Conservation (phyloP, 2,797 vertebrate species). For the Pyrocephalus nanus region DNA sequence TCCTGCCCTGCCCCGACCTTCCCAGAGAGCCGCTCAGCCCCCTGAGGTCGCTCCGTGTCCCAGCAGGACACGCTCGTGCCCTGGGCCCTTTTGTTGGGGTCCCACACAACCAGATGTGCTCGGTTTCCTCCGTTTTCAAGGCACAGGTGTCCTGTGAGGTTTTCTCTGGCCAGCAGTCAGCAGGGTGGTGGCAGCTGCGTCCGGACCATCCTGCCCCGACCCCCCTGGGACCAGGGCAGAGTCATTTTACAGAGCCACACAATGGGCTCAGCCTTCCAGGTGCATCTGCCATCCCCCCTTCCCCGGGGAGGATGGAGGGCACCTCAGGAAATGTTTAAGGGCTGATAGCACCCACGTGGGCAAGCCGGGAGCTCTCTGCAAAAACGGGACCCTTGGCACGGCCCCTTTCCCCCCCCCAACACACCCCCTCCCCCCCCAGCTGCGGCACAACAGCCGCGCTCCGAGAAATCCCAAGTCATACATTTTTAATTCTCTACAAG, state of each 20-base stretch:
- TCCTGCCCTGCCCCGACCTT: neutral
- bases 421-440: neutral
- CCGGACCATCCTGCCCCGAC: neutral
- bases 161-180: too few species aligned
- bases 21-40: neutral
- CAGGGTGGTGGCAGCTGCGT: neutral
- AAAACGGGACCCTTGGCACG: accelerated
- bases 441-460: neutral
- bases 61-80: neutral
- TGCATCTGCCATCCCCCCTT: neutral
- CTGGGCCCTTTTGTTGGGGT: neutral
- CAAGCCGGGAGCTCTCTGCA: neutral
- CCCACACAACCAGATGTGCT: neutral
- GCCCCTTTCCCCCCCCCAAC: neutral
- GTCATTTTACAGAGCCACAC: neutral
- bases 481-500: constrained; percentile 35
- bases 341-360: neutral
- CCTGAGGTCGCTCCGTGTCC: neutral
- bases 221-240: neutral
- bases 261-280: neutral
- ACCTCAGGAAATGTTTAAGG: neutral
- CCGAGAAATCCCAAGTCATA: constrained; percentile 30
- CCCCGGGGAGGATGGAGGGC: neutral
- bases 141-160: neutral
- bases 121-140: neutral